Percentiles rank a stretch among this genome's conserved stretches.
These are phyloP conservation scores for Zaprionus kolodkinae DNA, from an alignment of 1,140 invertebrate genomes.

Conservation along the genomic window DNA sequence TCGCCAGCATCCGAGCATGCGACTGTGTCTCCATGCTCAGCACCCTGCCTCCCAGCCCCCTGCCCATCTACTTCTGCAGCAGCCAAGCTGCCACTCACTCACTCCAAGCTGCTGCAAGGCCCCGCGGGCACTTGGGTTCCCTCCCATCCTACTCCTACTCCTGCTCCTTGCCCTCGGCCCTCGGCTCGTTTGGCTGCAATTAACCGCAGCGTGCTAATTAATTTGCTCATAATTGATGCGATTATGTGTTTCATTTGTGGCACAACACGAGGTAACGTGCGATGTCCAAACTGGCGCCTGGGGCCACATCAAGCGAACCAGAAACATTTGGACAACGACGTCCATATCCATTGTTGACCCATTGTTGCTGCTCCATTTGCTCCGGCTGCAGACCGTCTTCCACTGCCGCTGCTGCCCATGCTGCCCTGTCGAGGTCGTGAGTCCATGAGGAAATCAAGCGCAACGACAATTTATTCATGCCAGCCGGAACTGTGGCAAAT, in stretches of 20 bases:
- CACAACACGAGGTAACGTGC: slow-evolving; percentile 36
- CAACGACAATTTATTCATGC: slow-evolving; percentile 69
- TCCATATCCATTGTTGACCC: slow-evolving; percentile 10
- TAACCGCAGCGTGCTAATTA: slow-evolving; percentile 81
- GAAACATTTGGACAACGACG: slow-evolving; percentile 39
- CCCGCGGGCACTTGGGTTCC: not conserved
- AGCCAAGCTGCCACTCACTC: slow-evolving; percentile 24
- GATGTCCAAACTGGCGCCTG: slow-evolving; percentile 45
- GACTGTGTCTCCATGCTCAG: slow-evolving; percentile 9
- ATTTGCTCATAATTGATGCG: slow-evolving; percentile 82
- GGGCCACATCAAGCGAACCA: slow-evolving; percentile 56
- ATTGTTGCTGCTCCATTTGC: slow-evolving; percentile 23
- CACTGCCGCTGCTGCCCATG: not conserved
- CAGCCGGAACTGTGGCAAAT: slow-evolving; percentile 65
- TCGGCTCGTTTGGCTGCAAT: slow-evolving; percentile 72
- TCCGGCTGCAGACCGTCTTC: not conserved
- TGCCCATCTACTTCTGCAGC: no score
- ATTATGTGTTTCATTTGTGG: slow-evolving; percentile 73
- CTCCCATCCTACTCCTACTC: not conserved
- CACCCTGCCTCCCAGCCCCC: not conserved
- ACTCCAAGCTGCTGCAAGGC: slow-evolving; percentile 6
- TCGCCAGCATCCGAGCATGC: slow-evolving; percentile 59
- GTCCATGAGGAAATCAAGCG: slow-evolving; percentile 74
- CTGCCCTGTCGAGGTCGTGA: slow-evolving; percentile 2
- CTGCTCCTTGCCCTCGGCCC: slow-evolving; percentile 11